Conservation (phyloP, 2,113 vertebrate genomes). For the Atlantisia rogersi region DNA sequence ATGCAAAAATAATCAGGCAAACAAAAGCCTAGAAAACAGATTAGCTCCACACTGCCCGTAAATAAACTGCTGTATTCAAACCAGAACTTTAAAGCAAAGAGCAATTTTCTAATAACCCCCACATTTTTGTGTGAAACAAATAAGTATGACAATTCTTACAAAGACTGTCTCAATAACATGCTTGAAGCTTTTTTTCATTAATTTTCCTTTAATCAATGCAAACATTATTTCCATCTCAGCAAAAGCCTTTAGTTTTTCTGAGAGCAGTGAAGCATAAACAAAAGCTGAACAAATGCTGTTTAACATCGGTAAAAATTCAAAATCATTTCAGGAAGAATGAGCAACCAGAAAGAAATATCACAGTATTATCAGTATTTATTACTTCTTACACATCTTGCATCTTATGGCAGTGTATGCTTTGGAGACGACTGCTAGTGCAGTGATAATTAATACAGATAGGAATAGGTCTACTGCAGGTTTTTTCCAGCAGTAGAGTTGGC, state of each 20-base stretch:
- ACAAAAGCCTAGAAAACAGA: neutral
- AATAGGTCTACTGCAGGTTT: neutral
- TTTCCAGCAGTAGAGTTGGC: neutral
- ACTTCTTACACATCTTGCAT: neutral
- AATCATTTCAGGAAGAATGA: conserved; percentile 18
- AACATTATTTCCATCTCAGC: neutral
- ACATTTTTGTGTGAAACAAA: neutral
- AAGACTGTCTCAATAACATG: neutral
- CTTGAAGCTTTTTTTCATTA: neutral
- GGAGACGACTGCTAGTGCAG: neutral
- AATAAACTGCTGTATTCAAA: neutral
- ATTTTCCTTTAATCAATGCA: conserved; percentile 14
- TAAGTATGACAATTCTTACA: neutral
- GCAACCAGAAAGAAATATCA: neutral
- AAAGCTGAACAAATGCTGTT: conserved; percentile 15
- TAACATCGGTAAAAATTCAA: neutral
- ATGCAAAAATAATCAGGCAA: neutral
- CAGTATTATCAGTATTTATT: neutral
- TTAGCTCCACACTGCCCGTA: neutral
- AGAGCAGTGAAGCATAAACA: neutral
- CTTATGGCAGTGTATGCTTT: neutral
- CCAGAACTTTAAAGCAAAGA: neutral
- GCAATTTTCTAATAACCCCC: neutral
- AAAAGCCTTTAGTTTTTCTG: neutral
- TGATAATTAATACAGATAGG: neutral